These are phyloP conservation scores for Caenorhabditis becei DNA, from an alignment of 2,888 invertebrate genomes.

Conservation along the genomic window DNA sequence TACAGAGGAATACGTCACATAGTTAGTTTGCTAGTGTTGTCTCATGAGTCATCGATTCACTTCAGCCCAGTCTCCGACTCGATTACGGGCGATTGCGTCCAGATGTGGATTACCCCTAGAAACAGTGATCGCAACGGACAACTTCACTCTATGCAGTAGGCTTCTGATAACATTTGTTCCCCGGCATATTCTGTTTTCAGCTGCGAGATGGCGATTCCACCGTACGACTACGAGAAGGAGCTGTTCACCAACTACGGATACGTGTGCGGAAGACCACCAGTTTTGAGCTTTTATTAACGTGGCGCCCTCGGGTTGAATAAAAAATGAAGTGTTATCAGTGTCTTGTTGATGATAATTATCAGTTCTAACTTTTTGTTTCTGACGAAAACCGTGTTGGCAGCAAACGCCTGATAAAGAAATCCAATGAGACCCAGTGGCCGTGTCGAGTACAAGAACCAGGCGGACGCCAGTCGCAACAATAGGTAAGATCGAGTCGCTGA, in stretches of 20 bases:
- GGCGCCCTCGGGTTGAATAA: background rate
- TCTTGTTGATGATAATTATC: background rate
- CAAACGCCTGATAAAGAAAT: background rate
- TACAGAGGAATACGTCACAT: slow-evolving; percentile 36
- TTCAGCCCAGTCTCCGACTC: slow-evolving; percentile 31
- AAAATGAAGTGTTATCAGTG: background rate
- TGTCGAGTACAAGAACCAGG: slow-evolving; percentile 7
- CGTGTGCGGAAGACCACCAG: slow-evolving; percentile 47
- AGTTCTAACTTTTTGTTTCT: slow-evolving; percentile 2
- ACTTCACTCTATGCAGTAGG: slow-evolving; percentile 45
- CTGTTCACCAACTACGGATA: slow-evolving; percentile 44
- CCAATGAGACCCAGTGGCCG: slow-evolving; percentile 37
- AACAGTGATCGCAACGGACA: slow-evolving; percentile 42
- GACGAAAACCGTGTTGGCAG: background rate
- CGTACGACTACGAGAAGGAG: slow-evolving; percentile 31
- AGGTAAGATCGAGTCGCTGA: background rate
- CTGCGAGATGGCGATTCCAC: slow-evolving; percentile 46
- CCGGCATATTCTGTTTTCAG: slow-evolving; percentile 21
- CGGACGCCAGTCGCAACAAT: background rate
- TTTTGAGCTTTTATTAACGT: slow-evolving; percentile 42
- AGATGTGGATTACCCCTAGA: slow-evolving; percentile 32
- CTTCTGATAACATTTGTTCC: background rate
- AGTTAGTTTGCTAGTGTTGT: slow-evolving; percentile 5
- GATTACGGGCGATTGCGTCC: slow-evolving; percentile 25
- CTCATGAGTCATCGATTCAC: background rate